phyloP scores from a whole-genome alignment of 2,797 vertebrate species.

The Jordanella pulchra region DNA sequence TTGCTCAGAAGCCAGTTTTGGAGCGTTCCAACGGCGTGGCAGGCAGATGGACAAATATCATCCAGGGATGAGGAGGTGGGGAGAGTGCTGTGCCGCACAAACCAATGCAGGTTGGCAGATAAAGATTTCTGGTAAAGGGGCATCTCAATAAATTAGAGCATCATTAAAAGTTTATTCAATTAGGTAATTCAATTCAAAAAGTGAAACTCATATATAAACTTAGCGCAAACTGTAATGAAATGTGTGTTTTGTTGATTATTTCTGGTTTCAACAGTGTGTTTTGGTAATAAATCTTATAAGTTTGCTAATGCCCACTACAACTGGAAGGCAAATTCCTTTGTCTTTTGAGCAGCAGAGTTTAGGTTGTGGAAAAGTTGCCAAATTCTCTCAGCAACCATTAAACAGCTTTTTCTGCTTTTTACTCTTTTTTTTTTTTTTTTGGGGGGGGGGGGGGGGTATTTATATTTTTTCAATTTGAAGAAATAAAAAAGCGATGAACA shows the following conservation, averaged over 20 bases:
- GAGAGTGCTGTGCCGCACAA: slow-evolving; percentile 22
- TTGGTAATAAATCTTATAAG: slow-evolving; percentile 1
- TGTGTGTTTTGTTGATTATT: background rate
- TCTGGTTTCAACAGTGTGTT: background rate
- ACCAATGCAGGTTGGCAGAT: slow-evolving; percentile 31
- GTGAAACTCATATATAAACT: slow-evolving; percentile 2
- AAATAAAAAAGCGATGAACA: background rate
- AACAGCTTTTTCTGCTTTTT: background rate
- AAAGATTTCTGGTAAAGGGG: slow-evolving; percentile 60
- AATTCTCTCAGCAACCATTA: background rate
- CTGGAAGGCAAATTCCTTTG: background rate
- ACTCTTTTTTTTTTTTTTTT: background rate
- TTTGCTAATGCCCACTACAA: background rate
- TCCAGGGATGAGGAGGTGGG: slow-evolving; percentile 54
- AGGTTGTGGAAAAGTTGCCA: background rate
- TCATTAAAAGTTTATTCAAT: slow-evolving; percentile 5
- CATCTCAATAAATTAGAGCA: slow-evolving; percentile 5
- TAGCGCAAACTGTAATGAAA: background rate
- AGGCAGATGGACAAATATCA: slow-evolving; percentile 80
- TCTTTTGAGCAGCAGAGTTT: background rate
- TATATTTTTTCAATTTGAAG: background rate
- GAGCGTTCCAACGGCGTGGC: slow-evolving; percentile 68
- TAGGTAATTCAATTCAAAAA: background rate
- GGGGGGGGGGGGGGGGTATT: background rate
- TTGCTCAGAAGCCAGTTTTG: slow-evolving; percentile 71